Base-by-base conservation (phyloP, 2,797 vertebrate genomes). In the Astyanax mexicanus region DNA sequence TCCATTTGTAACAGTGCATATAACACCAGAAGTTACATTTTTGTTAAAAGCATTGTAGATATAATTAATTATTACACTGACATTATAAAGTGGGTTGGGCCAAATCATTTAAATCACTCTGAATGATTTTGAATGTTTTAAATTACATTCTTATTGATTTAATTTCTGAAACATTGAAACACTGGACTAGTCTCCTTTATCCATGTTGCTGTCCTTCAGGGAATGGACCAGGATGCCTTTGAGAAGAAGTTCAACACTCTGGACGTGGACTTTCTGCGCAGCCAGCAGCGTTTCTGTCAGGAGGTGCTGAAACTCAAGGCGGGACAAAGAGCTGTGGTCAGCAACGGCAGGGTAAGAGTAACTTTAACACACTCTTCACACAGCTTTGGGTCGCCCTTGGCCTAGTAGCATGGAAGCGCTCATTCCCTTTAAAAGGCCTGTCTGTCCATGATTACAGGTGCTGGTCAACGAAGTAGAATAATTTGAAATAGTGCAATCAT, bases 211-310 rank as follows among this genome's bases (percentile, higher is more conserved):
- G 52, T 89, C 17, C 69, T 83, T 72, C 78, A 99, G 98, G 96
- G 89, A 57, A 96, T 97, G 95, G 91, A 96, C 85, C 86, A 80
- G 0, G 90, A 96, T 86, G 74, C 92, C 76, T 98, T 99, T 92
- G 96, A 97, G 87, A 99, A 98, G 91, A 98, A 95, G 89, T 96
- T 96, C 86, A 98, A 98, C 86, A 98, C 97, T 1, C 37, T 99
- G 87, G 95, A 95, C 82, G 72, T 96, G 84, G 94, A 95, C 88
- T 87, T 96, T 81, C 92, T 99, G 85, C 93, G 73, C 77, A 96
- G 94, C 86, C 96, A 99, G 77, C 94, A 91, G 87, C 85, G 94
- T 62, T 99, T 96, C 88, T 98, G 97, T 85, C 90, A 86, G 69
- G 94, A 98, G 5, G 95, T 96, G 78, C 89, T 99, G 79, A 95